phyloP scores from a whole-genome alignment of 1,140 invertebrate species.

The Hylaeus anthracinus region DNA sequence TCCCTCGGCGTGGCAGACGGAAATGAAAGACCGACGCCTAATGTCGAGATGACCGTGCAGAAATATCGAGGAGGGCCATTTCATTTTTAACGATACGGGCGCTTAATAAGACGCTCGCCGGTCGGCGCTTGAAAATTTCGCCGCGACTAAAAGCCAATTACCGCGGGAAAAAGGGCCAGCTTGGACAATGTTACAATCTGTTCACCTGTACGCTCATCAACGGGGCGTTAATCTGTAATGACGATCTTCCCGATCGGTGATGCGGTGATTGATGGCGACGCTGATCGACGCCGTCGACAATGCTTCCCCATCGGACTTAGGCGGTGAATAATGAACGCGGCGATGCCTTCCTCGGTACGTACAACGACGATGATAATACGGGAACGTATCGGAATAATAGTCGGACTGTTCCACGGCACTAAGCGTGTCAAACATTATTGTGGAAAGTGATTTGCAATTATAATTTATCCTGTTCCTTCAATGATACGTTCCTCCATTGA shows the following conservation, averaged over 20 bases:
- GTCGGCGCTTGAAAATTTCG: constrained; percentile 20
- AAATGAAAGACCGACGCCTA: constrained; percentile 15
- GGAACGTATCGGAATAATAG: neutral
- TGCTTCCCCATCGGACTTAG: constrained; percentile 26
- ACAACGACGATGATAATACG: neutral
- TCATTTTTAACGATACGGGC: constrained; percentile 23
- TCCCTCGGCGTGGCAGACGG: neutral
- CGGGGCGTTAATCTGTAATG: constrained; percentile 42
- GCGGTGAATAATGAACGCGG: constrained; percentile 33
- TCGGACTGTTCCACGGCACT: neutral
- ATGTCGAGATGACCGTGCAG: constrained; percentile 17
- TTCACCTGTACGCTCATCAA: constrained; percentile 17
- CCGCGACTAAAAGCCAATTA: constrained; percentile 29
- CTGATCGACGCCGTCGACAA: constrained; percentile 38
- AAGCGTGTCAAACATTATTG: too few relatives aligned
- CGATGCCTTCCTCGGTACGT: neutral
- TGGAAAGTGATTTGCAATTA: too few relatives aligned
- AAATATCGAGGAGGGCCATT: neutral
- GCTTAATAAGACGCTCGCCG: constrained; percentile 20
- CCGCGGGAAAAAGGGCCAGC: neutral
- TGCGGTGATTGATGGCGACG: constrained; percentile 34
- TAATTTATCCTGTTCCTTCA: too few relatives aligned
- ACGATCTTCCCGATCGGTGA: constrained; percentile 34
- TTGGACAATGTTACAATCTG: neutral
- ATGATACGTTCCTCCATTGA: too few relatives aligned